Percentiles rank a stretch among this genome's conserved stretches.
Evolutionary conservation across 1,140 invertebrate genomes (phyloP).

Genomic region (Mesaphorura yosii): DNA sequence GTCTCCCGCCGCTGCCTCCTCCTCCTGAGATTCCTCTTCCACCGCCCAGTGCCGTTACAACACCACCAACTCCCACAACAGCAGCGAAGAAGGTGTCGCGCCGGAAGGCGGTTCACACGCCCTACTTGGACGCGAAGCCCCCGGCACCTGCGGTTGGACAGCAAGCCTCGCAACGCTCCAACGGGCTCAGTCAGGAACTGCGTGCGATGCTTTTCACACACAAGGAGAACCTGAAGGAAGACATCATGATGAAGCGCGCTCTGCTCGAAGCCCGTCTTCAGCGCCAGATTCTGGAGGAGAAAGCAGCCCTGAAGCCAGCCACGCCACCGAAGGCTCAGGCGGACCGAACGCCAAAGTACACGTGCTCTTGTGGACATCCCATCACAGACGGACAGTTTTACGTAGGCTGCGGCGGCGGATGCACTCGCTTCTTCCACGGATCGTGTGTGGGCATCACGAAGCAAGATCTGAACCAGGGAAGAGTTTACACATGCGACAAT

Average conservation of each 20-base stretch:
- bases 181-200: too few species aligned
- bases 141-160: too few species aligned
- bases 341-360: too few species aligned
- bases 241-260: conserved; percentile 79
- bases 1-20: background rate
- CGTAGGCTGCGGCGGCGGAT: conserved; percentile 91
- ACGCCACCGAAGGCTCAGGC: too few species aligned
- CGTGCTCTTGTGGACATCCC: too few species aligned
- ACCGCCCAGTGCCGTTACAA: background rate
- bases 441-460: conserved; percentile 91
- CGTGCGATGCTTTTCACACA: conserved; percentile 54
- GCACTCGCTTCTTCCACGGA: conserved; percentile 97
- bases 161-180: too few species aligned
- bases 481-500: conserved; percentile 78
- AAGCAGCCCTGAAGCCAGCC: too few species aligned
- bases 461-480: conserved; percentile 77
- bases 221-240: conserved; percentile 84
- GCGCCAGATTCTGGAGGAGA: conserved; percentile 79
- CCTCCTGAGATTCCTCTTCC: background rate
- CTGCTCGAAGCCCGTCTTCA: conserved; percentile 82
- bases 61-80: background rate
- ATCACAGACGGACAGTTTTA: too few species aligned
- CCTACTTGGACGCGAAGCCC: too few species aligned
- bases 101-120: too few species aligned
- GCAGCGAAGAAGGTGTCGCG: background rate